A percentile compares a stretch with the other conserved stretches of the same genome.
Conservation (phyloP, 64 coral and sea anemone genomes). For the Trachythela sp. region DNA sequence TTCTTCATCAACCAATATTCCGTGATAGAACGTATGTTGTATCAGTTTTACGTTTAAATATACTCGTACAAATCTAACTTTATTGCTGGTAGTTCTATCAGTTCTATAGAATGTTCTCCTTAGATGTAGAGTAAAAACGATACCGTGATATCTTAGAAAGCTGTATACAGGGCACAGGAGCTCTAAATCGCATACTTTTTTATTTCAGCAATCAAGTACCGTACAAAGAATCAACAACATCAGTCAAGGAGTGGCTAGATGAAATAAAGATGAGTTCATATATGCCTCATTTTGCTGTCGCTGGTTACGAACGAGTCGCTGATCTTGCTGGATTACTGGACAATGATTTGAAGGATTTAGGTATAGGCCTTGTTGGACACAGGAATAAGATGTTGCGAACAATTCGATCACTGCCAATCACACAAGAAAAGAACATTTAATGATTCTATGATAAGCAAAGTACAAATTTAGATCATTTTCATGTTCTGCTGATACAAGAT, state of each 20-base stretch:
- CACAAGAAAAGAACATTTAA: neutral
- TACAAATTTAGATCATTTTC: no score
- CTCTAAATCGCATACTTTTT: no score
- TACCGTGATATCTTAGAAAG: no score
- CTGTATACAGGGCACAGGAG: no score
- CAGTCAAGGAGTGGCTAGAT: neutral
- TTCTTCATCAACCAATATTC: neutral
- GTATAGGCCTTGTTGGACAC: neutral
- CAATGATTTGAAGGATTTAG: neutral
- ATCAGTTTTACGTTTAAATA: no score
- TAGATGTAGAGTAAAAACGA: no score
- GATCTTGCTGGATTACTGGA: neutral
- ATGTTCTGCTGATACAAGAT: no score
- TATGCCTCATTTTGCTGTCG: neutral
- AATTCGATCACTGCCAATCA: neutral
- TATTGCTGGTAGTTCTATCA: no score
- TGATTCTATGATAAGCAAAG: no score
- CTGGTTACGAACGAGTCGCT: neutral
- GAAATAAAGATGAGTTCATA: slow-evolving; percentile 8
- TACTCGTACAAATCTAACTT: no score
- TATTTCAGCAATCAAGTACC: neutral
- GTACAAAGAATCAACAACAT: neutral
- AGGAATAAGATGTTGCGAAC: neutral
- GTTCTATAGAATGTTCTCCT: no score
- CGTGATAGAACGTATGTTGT: neutral